A percentile compares a stretch with the other conserved stretches of the same genome.
Evolutionary conservation across 2,888 invertebrate genomes (phyloP).

Genomic region (Copidosoma aretas): DNA sequence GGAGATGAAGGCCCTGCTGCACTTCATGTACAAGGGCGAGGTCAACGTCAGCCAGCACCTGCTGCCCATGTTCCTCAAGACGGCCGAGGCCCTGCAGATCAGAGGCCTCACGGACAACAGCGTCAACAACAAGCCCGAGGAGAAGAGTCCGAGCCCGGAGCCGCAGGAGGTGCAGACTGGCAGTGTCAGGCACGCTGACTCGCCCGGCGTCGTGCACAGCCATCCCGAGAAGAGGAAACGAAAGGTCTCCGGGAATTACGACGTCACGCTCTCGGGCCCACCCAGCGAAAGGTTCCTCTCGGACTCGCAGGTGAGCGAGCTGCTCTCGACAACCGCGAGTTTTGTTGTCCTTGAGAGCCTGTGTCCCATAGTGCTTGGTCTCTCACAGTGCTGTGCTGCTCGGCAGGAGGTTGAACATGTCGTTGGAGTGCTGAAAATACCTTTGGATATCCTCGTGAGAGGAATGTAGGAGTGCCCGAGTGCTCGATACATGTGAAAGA

Average conservation of each 20-base stretch:
- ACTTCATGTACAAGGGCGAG: slow-evolving; percentile 94
- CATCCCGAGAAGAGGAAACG: slow-evolving; percentile 69
- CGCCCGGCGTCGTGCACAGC: slow-evolving; percentile 55
- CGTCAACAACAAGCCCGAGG: slow-evolving; percentile 65
- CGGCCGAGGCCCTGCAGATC: slow-evolving; percentile 89
- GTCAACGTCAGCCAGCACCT: slow-evolving; percentile 91
- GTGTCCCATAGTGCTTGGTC: too few relatives aligned
- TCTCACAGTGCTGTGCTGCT: too few relatives aligned
- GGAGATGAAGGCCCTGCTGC: slow-evolving; percentile 87
- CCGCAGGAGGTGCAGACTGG: slow-evolving; percentile 52
- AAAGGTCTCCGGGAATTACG: slow-evolving; percentile 73
- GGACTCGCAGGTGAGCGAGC: slow-evolving; percentile 74
- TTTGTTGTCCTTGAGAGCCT: too few relatives aligned
- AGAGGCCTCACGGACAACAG: slow-evolving; percentile 88
- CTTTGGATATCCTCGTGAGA: too few relatives aligned
- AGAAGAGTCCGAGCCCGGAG: slow-evolving; percentile 57
- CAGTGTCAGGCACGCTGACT: slow-evolving; percentile 56
- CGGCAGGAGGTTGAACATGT: too few relatives aligned
- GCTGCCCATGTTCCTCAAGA: slow-evolving; percentile 88
- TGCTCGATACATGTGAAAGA: too few relatives aligned
- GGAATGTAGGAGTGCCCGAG: too few relatives aligned
- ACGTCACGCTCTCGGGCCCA: slow-evolving; percentile 69
- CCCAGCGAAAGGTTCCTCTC: slow-evolving; percentile 71
- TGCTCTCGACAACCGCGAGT: too few relatives aligned
- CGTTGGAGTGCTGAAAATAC: too few relatives aligned